Evolutionary conservation across 2,888 invertebrate genomes (phyloP), one percentile per base, ranked within the genome.

Genomic region (Hemicrepidius hirtus): DNA sequence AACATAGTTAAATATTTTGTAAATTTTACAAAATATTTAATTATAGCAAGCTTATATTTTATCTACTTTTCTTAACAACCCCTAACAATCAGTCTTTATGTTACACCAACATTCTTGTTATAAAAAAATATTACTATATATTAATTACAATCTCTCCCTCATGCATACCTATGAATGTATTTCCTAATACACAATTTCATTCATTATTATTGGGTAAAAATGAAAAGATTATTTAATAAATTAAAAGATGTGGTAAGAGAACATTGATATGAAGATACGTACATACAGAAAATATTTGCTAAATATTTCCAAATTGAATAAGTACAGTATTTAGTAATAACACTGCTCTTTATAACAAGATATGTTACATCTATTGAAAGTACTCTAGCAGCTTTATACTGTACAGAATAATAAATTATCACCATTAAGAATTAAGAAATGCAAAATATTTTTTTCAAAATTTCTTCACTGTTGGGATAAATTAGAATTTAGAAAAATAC

Each of bases 31-130:
- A 75, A 75, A 71, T 75, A 72, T 71, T 75, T 69, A 59, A 74
- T 59, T 75, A 66, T 71, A 63, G 55, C 79, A 73, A 71, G 35
- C 49, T 32, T 44, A 62, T 62, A 40, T 13, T 60, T 3, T 32
- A 7, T 46, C 63, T 64, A 64, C 46, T 68, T 64, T 66, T 68
- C 75, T 78, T 79, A 82, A 81, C 81, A 80, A 82, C 81, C 80
- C 80, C 81, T 82, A 83, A 81, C 84, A 79, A 80, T 85, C 85
- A 85, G 85, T 85, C 85, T 85, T 83, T 80, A 78, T 80, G 76
- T 77, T 80, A 78, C 78, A 78, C 79, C 78, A 74, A 77, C 81
- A 79, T 80, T 77, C 79, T 79, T 71, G 60, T 68, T 75, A 81
- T 83, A 83, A 83, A 84, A 83, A 84, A 84, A 84, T 83, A 84